Evolutionary conservation across 2,113 vertebrate genomes (phyloP).

Genomic region (Oxygymnocypris stewartii): DNA sequence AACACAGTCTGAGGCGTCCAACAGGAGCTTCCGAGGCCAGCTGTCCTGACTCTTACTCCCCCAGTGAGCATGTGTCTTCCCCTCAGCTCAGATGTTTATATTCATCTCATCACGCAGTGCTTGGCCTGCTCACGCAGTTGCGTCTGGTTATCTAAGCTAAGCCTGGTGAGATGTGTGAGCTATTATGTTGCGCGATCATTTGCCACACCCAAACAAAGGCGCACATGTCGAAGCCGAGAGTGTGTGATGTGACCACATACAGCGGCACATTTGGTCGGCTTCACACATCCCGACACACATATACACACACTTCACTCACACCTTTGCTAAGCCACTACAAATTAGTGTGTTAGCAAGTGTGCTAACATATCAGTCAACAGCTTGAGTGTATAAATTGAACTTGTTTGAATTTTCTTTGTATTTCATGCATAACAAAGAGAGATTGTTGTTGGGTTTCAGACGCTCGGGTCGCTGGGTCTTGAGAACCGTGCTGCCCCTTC

Average conservation of each 20-base stretch:
- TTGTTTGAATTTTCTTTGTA: background rate
- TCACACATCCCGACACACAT: slow-evolving; percentile 12
- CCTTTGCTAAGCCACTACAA: slow-evolving; percentile 24
- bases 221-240: slow-evolving; percentile 10
- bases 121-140: background rate
- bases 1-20: background rate
- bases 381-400: slow-evolving; percentile 15
- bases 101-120: slow-evolving; percentile 12
- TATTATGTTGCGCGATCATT: slow-evolving; percentile 22
- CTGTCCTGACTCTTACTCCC: slow-evolving; percentile 17
- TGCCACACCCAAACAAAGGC: slow-evolving; percentile 35
- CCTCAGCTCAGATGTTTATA: slow-evolving; percentile 17
- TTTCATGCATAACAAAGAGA: slow-evolving; percentile 7
- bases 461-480: slow-evolving; percentile 32
- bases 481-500: slow-evolving; percentile 36
- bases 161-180: slow-evolving; percentile 4
- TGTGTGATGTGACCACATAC: slow-evolving; percentile 42
- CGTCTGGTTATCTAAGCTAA: slow-evolving; percentile 26
- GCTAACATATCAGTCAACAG: slow-evolving; percentile 26
- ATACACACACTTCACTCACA: slow-evolving; percentile 23
- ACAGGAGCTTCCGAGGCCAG: background rate
- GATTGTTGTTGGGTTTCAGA: slow-evolving; percentile 21
- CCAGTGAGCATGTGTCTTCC: background rate
- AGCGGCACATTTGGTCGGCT: slow-evolving; percentile 10
- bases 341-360: slow-evolving; percentile 21